Evolutionary conservation across 64 coral and sea anemone genomes (phyloP).

Genomic region (Acropora tenuis): DNA sequence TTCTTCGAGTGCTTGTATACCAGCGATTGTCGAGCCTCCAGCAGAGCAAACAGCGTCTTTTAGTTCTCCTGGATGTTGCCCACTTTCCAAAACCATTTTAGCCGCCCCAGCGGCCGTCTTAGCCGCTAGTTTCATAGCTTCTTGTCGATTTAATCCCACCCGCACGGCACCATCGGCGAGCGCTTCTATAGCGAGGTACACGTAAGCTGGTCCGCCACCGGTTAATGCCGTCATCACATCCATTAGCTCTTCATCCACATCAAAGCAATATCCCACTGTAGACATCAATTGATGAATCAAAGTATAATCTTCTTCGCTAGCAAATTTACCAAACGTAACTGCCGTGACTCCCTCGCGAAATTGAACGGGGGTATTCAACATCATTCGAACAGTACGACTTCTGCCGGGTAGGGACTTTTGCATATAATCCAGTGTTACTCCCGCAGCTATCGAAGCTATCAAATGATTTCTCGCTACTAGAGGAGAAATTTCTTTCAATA

Average conservation of each 20-base stretch:
- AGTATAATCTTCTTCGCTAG: slow-evolving; percentile 84
- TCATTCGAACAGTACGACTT: slow-evolving; percentile 83
- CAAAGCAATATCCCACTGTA: slow-evolving; percentile 95
- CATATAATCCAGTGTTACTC: slow-evolving; percentile 93
- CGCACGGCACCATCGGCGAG: slow-evolving; percentile 90
- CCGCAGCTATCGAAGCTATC: slow-evolving; percentile 90
- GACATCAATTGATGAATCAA: slow-evolving; percentile 88
- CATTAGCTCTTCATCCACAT: slow-evolving; percentile 90
- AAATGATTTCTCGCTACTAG: slow-evolving; percentile 91
- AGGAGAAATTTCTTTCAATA: slow-evolving; percentile 95
- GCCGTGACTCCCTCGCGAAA: slow-evolving; percentile 97
- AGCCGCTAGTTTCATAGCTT: slow-evolving; percentile 97
- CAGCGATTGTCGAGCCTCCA: slow-evolving; percentile 94
- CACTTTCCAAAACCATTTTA: slow-evolving; percentile 96
- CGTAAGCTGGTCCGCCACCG: slow-evolving; percentile 93
- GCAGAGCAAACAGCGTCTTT: slow-evolving; percentile 99
- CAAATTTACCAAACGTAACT: slow-evolving; percentile 91
- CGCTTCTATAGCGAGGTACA: slow-evolving; percentile 96
- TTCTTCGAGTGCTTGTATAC: slow-evolving; percentile 90
- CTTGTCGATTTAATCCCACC: slow-evolving; percentile 87
- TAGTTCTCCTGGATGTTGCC: slow-evolving; percentile 94
- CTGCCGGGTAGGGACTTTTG: slow-evolving; percentile 91
- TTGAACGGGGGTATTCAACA: slow-evolving; percentile 93
- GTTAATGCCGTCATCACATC: slow-evolving; percentile 98
- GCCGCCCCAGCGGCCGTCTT: slow-evolving; percentile 92